Percentiles rank a stretch among this genome's conserved stretches.
These are phyloP conservation scores for Onthophagus taurus DNA, from an alignment of 1,140 invertebrate genomes.

Conservation along the genomic window DNA sequence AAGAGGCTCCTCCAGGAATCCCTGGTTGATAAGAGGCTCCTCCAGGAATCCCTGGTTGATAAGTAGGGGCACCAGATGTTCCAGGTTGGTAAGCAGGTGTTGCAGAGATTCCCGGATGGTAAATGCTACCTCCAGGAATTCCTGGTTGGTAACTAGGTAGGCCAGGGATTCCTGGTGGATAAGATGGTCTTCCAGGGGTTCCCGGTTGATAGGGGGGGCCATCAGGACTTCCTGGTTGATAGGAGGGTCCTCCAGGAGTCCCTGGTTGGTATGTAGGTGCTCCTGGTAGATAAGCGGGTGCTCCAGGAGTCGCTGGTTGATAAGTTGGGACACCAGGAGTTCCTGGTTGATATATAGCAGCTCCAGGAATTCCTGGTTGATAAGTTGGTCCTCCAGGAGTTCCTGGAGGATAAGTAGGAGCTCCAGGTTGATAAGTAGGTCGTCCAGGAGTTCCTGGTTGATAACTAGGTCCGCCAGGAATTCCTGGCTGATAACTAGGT, in stretches of 20 bases:
- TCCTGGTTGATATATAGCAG: neutral
- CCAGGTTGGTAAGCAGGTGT: neutral
- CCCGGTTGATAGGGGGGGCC: neutral
- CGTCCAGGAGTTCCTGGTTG: no score
- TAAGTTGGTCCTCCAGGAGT: constrained; percentile 5
- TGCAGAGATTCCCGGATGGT: constrained; percentile 13
- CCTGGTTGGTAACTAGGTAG: no score
- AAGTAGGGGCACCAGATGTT: neutral
- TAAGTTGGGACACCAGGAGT: neutral
- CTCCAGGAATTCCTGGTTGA: neutral
- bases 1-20: constrained; percentile 13
- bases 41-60: neutral
- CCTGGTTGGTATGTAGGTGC: no score
- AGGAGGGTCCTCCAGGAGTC: constrained; percentile 5
- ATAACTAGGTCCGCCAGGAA: no score
- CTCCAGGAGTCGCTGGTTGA: neutral
- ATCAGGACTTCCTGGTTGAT: constrained; percentile 11
- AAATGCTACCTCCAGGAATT: neutral
- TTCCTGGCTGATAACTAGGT: no score
- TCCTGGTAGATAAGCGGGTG: no score
- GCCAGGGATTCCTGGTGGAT: no score
- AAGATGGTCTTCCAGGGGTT: neutral
- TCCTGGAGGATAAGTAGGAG: constrained; percentile 7
- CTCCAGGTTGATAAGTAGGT: constrained; percentile 4
- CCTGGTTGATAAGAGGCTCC: constrained; percentile 11